Evolutionary conservation across 2,888 invertebrate genomes (phyloP).

Genomic region (Epistrophe eligans): DNA sequence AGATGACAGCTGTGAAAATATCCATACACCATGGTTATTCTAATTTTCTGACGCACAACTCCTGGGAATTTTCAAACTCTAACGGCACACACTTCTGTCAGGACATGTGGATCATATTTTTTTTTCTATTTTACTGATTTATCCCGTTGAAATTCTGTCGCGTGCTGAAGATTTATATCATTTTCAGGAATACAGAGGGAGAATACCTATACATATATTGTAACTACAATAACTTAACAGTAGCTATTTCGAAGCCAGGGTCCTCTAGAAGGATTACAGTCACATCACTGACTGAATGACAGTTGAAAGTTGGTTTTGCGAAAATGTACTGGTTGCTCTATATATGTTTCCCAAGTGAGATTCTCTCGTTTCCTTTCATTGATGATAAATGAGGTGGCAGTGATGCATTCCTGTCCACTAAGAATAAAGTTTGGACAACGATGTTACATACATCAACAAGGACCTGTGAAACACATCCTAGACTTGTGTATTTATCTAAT

Average conservation of each 20-base stretch:
- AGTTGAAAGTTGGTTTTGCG: conserved; percentile 30
- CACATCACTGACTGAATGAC: conserved; percentile 39
- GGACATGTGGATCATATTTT: conserved; percentile 73
- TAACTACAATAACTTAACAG: not conserved
- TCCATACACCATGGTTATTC: conserved; percentile 55
- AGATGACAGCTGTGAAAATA: conserved; percentile 75
- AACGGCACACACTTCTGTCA: conserved; percentile 55
- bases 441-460: conserved; percentile 19
- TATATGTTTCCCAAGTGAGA: conserved; percentile 21
- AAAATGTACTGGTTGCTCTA: conserved; percentile 1
- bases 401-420: conserved; percentile 61
- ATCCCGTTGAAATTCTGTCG: conserved; percentile 70
- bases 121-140: conserved; percentile 65
- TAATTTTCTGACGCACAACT: conserved; percentile 39
- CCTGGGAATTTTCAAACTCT: conserved; percentile 31
- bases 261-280: conserved; percentile 46
- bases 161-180: conserved; percentile 72
- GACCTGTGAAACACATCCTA: conserved; percentile 34
- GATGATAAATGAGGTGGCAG: conserved; percentile 67
- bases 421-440: conserved; percentile 52
- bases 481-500: conserved; percentile 35
- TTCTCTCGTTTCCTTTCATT: conserved; percentile 18
- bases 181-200: conserved; percentile 25
- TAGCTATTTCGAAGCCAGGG: not conserved
- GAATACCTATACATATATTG: too few species aligned